phyloP scores from a whole-genome alignment of 2,888 invertebrate species.

The Melipona bicolor region DNA sequence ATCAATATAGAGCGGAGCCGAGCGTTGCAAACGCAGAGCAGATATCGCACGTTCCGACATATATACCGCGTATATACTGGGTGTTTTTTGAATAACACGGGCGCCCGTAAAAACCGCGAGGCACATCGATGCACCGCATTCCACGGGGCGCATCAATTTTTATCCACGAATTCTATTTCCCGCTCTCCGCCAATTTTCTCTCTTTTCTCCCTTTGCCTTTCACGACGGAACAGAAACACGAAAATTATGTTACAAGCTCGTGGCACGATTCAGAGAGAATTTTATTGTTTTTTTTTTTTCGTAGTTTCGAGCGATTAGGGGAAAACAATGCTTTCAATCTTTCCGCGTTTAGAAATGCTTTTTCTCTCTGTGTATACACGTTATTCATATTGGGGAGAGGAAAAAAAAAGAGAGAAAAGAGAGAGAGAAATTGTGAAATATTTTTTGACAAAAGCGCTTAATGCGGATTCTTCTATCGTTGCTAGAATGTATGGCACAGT shows the following conservation, averaged over 20 bases:
- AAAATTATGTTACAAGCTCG: background rate
- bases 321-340: background rate
- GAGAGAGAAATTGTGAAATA: background rate
- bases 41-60: slow-evolving; percentile 6
- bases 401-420: background rate
- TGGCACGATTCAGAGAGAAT: too few relatives aligned
- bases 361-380: background rate
- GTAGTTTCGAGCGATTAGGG: background rate
- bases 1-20: slow-evolving; percentile 38
- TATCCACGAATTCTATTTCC: background rate
- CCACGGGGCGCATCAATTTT: too few relatives aligned
- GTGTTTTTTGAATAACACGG: slow-evolving; percentile 19
- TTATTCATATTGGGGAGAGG: background rate
- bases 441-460: slow-evolving; percentile 6
- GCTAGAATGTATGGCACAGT: slow-evolving; percentile 3
- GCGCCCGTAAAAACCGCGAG: background rate
- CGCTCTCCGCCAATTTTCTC: background rate
- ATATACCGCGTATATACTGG: slow-evolving; percentile 19
- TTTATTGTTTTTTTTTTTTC: background rate
- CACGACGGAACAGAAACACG: background rate
- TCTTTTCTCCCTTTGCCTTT: background rate
- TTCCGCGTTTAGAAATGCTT: background rate
- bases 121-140: background rate
- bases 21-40: background rate
- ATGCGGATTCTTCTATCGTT: background rate